Evolutionary conservation across 1,140 invertebrate species (phyloP).

Genomic region (Orchesella cincta): DNA sequence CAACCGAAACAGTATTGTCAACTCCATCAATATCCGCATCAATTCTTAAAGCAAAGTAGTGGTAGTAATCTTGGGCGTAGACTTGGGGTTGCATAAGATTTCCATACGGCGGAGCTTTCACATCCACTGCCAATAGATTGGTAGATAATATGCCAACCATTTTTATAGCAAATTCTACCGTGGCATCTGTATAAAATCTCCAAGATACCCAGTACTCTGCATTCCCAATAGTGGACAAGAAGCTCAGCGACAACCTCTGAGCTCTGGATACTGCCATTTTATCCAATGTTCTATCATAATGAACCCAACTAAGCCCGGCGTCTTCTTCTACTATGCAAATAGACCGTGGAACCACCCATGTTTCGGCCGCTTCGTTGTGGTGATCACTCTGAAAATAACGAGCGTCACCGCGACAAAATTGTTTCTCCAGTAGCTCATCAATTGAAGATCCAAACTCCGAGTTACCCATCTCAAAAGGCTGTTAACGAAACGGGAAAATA

Average conservation of each 20-base stretch:
- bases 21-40: constrained; percentile 42
- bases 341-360: not conserved
- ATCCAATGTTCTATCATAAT: not conserved
- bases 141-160: not conserved
- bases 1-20: constrained; percentile 41
- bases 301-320: not conserved
- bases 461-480: not conserved
- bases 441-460: not conserved
- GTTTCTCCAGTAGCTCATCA: not conserved
- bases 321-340: constrained; percentile 5
- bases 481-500: not conserved
- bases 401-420: constrained; percentile 6
- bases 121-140: constrained; percentile 3
- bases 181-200: constrained; percentile 7
- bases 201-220: not conserved
- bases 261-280: not conserved
- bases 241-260: not conserved
- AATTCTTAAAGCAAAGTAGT: constrained; percentile 17
- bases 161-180: not conserved
- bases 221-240: not conserved
- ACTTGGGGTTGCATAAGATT: not conserved
- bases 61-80: constrained; percentile 4
- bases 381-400: not conserved
- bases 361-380: not conserved
- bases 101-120: constrained; percentile 13